phyloP scores from a whole-genome alignment of 2,888 invertebrate genomes.

The Bellardia bayeri region DNA sequence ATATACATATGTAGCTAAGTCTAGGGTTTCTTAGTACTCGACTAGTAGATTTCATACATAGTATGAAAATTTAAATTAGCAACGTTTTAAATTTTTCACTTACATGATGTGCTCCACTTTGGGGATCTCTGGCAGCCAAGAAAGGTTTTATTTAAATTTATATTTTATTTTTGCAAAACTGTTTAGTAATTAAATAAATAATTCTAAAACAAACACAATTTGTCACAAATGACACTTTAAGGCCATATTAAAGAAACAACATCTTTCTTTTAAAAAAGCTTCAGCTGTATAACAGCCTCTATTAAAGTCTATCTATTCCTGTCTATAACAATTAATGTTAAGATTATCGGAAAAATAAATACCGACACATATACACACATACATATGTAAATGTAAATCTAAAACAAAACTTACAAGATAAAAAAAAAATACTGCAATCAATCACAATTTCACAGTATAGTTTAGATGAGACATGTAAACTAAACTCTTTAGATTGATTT shows the following conservation, averaged over 20 bases:
- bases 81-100: too few relatives aligned
- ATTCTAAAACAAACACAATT: background rate
- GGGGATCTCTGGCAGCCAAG: too few relatives aligned
- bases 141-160: too few relatives aligned
- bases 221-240: background rate
- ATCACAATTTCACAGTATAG: conserved; percentile 64
- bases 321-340: conserved; percentile 21
- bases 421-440: conserved; percentile 69
- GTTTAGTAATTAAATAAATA: too few relatives aligned
- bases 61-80: too few relatives aligned
- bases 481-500: conserved; percentile 67
- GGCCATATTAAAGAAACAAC: background rate
- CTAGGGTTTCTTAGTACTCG: too few relatives aligned
- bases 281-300: background rate
- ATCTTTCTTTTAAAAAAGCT: background rate
- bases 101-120: too few relatives aligned
- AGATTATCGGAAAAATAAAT: conserved; percentile 31
- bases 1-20: too few relatives aligned
- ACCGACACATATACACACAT: background rate
- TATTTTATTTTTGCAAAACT: too few relatives aligned
- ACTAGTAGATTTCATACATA: too few relatives aligned
- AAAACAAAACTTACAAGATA: conserved; percentile 40
- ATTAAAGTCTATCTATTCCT: background rate
- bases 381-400: background rate
- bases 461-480: conserved; percentile 19